Percentiles rank a stretch among this genome's conserved stretches.
phyloP scores from a whole-genome alignment of 2,797 vertebrate genomes.

The Eurystomus glaucurus region DNA sequence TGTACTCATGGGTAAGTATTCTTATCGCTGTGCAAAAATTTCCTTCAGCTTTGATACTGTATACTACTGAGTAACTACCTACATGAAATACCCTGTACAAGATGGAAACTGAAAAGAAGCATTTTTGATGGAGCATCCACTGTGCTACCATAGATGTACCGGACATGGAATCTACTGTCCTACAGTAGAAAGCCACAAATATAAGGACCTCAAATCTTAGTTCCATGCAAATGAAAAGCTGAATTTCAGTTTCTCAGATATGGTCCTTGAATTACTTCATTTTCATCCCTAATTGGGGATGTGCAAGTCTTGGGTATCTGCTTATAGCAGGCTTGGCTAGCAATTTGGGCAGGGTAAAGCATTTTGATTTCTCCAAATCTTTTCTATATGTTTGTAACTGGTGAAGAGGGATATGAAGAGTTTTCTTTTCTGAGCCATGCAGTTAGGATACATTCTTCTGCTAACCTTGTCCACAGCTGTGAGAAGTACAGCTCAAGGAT shows the following conservation, averaged over 20 bases:
- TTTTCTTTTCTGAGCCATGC: neutral
- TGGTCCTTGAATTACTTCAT: neutral
- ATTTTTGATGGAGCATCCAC: neutral
- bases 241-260: neutral
- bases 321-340: neutral
- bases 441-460: neutral
- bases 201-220: neutral
- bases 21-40: neutral
- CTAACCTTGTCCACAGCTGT: neutral
- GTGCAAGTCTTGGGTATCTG: neutral
- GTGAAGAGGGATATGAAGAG: neutral
- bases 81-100: neutral
- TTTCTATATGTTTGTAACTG: neutral
- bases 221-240: neutral
- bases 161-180: neutral
- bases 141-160: neutral
- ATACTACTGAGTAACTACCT: neutral
- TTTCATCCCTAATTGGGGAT: neutral
- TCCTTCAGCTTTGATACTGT: neutral
- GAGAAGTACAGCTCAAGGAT: rapidly evolving
- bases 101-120: neutral
- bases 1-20: neutral
- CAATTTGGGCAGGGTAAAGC: neutral
- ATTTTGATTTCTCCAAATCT: neutral
- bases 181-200: neutral